phyloP scores from a whole-genome alignment of 2,113 vertebrate species.

The Myanophis thanlyinensis region DNA sequence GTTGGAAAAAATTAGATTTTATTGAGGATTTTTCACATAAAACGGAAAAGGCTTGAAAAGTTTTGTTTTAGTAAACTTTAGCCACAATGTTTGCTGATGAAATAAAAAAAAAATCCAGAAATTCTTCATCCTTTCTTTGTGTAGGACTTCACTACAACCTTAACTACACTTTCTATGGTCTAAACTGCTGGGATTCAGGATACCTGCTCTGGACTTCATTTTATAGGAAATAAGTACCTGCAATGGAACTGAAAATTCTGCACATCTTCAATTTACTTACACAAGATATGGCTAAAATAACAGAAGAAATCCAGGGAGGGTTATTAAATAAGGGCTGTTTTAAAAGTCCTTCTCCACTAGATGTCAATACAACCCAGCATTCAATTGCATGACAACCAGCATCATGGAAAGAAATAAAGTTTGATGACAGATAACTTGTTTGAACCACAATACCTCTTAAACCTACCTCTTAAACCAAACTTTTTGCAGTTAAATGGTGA shows the following conservation, averaged over 20 bases:
- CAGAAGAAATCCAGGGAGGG: not conserved
- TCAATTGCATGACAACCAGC: not conserved
- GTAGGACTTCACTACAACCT: not conserved
- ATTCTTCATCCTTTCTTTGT: not conserved
- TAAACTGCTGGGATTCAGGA: not conserved
- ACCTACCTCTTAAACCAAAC: not conserved
- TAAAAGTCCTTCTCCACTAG: slow-evolving; percentile 9
- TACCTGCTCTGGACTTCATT: no score
- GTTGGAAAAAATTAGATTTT: not conserved
- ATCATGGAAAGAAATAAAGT: not conserved
- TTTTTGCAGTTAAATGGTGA: not conserved
- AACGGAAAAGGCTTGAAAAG: not conserved
- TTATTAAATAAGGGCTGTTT: not conserved
- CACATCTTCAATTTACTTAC: not conserved
- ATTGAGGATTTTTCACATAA: not conserved
- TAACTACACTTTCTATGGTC: not conserved
- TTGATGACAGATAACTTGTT: not conserved
- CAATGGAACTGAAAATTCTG: not conserved
- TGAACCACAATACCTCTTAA: no score
- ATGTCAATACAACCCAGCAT: not conserved
- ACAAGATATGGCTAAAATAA: not conserved
- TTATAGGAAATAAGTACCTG: not conserved
- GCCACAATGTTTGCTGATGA: not conserved
- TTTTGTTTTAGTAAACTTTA: not conserved
- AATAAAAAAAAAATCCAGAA: not conserved